Conservation (phyloP, 2,113 vertebrate species). For the Piaya cayana region DNA sequence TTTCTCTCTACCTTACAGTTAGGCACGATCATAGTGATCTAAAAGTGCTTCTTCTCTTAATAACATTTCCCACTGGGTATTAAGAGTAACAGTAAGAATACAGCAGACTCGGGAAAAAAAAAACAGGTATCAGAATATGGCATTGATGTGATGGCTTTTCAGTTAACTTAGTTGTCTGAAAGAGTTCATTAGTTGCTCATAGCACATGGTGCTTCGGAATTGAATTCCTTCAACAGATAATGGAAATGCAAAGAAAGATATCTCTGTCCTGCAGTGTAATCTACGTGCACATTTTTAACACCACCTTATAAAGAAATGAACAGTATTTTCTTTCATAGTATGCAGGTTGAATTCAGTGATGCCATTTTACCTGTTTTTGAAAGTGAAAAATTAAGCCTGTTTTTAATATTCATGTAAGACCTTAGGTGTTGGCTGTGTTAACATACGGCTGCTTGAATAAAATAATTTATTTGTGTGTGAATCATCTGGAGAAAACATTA, state of each 20-base stretch:
- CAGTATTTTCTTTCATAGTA: background rate
- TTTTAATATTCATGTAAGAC: background rate
- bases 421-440: background rate
- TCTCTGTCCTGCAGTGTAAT: background rate
- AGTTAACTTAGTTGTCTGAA: background rate
- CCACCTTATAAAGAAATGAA: background rate
- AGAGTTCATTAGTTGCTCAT: background rate
- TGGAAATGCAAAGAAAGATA: background rate
- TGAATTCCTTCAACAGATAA: conserved; percentile 1
- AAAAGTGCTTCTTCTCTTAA: background rate
- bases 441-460: background rate
- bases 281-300: background rate
- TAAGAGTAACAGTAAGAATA: background rate
- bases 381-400: background rate
- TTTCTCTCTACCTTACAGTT: background rate
- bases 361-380: background rate
- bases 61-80: background rate
- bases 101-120: background rate
- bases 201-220: background rate
- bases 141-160: background rate
- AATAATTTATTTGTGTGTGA: background rate
- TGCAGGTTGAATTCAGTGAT: background rate
- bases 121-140: background rate
- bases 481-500: background rate
- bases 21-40: background rate